These are phyloP conservation scores for Sebastolobus alascanus DNA, from an alignment of 2,797 vertebrate species.

Conservation along the genomic window DNA sequence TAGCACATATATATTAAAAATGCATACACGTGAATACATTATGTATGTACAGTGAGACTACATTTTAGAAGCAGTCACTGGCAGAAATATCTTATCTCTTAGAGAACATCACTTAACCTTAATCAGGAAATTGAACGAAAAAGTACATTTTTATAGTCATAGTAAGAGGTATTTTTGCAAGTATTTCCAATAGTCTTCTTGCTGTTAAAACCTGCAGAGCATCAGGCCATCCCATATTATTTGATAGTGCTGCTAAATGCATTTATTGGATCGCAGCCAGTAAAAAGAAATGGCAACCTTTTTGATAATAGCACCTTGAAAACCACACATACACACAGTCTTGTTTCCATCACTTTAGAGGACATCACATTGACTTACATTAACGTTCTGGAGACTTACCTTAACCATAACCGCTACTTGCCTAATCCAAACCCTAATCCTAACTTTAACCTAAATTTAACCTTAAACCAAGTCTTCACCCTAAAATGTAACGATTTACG, in stretches of 20 bases:
- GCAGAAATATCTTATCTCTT: slow-evolving; percentile 29
- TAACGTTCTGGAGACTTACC: too few relatives aligned
- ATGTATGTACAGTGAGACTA: slow-evolving; percentile 7
- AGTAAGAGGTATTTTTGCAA: slow-evolving; percentile 43
- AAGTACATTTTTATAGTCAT: slow-evolving; percentile 57
- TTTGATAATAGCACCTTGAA: slow-evolving; percentile 69
- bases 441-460: too few relatives aligned
- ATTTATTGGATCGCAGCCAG: slow-evolving; percentile 74
- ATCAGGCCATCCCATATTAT: slow-evolving; percentile 54
- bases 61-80: slow-evolving; percentile 37
- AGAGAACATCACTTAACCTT: slow-evolving; percentile 39
- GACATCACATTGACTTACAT: too few relatives aligned
- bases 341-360: too few relatives aligned
- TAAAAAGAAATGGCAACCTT: slow-evolving; percentile 61
- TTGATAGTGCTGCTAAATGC: slow-evolving; percentile 73
- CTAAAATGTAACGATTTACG: too few relatives aligned
- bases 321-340: slow-evolving; percentile 30
- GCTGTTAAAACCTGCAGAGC: slow-evolving; percentile 51
- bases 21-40: neutral
- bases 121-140: slow-evolving; percentile 45
- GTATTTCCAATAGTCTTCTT: slow-evolving; percentile 41
- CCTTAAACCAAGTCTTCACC: too few relatives aligned
- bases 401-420: too few relatives aligned
- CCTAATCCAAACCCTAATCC: too few relatives aligned
- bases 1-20: neutral